Base-by-base conservation (phyloP, 1,140 invertebrate genomes). In the Scaptomyza hsui region DNA sequence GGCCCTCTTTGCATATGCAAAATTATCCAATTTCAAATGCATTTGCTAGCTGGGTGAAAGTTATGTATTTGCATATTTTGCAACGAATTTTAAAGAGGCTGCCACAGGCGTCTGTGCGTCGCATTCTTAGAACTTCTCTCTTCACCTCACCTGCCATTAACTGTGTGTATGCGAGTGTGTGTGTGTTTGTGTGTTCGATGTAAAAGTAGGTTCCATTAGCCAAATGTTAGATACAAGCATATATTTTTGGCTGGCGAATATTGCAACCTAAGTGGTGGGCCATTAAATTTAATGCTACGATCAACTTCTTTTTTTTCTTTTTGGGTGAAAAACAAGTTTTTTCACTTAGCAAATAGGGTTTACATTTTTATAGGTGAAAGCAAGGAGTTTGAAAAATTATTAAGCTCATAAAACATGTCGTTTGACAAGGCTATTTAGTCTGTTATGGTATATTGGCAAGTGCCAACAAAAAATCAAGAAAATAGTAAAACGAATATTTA, bases 21-120 rank as follows among this genome's bases (percentile, higher is more conserved):
- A 88, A 86, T 86, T 86, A 88, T 65, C 77, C 74, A 80, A 86
- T 86, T 81, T 41, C 44, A 80, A 81, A 86, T 86, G 81, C 81
- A 86, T 81, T 86, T 88, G 59, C 78, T 86, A 12, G 10, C 3
- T 3, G 19, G 12, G 10, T 24, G 69, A 13, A 19, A 15, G 29
- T 26, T 29, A 56, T 48, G 77, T 67, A 85, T 85, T 86, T 85
- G 63, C 81, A 81, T 85, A 77, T 86, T 77, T 81, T 81, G 60
- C 26, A 51, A 53, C 67, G 39, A 70, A 60, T 68, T 72, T 73
- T 32, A 51, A 51, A 51, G 26, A 59, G 26, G 42, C 32, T 26
- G 59, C 67, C 21, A 15, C 51, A 37, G 60, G 51, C 60, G 4
- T 12, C 15, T 21, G 7, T 18, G 19, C 7, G 18, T 18, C 42